These are phyloP conservation scores for Rugalucina vietnamica DNA, from an alignment of 2,888 invertebrate genomes.

Conservation along the genomic window DNA sequence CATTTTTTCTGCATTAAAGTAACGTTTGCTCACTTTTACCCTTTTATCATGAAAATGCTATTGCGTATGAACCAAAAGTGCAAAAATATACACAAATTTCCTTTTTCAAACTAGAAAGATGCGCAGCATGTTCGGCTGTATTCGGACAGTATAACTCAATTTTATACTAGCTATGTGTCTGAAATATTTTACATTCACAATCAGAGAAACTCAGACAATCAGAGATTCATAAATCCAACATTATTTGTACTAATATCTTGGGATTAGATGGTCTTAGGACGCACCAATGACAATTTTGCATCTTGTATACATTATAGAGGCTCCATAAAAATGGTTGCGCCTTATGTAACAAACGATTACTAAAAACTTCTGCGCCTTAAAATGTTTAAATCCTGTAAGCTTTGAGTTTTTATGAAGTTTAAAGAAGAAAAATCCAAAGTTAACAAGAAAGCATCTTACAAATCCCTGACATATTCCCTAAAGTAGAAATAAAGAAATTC, in stretches of 20 bases:
- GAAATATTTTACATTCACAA: too few relatives aligned
- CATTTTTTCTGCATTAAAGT: too few relatives aligned
- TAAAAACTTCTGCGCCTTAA: constrained; percentile 20
- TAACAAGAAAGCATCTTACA: constrained; percentile 29
- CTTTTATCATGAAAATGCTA: too few relatives aligned
- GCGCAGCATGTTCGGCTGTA: too few relatives aligned
- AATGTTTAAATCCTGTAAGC: constrained; percentile 54
- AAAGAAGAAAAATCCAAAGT: constrained; percentile 41
- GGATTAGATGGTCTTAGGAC: constrained; percentile 3
- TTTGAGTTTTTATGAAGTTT: constrained; percentile 52
- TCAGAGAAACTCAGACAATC: neutral
- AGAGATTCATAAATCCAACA: constrained; percentile 1
- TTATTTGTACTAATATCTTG: neutral
- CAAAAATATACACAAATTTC: too few relatives aligned
- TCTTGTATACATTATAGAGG: neutral
- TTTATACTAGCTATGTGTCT: too few relatives aligned
- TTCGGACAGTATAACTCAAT: too few relatives aligned
- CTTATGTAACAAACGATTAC: constrained; percentile 20
- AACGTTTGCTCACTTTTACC: too few relatives aligned
- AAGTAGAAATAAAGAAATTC: neutral
- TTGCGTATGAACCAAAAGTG: too few relatives aligned
- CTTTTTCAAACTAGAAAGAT: too few relatives aligned
- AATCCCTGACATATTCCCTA: constrained; percentile 31
- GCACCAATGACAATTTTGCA: neutral
- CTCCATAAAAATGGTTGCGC: neutral